Conservation (phyloP, 2,797 vertebrate genomes). For the Pogonophryne albipinna region DNA sequence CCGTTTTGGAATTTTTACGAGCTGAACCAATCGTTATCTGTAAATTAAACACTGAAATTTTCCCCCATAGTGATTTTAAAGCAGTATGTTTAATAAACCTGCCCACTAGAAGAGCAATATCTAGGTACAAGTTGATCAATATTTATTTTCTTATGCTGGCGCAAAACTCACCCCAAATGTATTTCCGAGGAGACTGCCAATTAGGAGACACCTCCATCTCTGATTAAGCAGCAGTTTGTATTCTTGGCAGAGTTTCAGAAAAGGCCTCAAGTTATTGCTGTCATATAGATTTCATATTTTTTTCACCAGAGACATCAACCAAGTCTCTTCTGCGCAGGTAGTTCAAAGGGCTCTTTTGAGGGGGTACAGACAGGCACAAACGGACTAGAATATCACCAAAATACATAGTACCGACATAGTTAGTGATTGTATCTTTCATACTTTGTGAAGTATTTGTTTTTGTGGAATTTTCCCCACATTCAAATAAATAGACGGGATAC, state of each 20-base stretch:
- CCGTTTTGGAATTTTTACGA: conserved; percentile 41
- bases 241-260: conserved; percentile 52
- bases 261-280: conserved; percentile 51
- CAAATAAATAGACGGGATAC: background rate
- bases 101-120: conserved; percentile 32
- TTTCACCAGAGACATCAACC: conserved; percentile 45
- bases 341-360: conserved; percentile 25
- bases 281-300: conserved; percentile 53
- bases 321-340: conserved; percentile 17
- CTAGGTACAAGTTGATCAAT: conserved; percentile 32
- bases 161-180: conserved; percentile 14
- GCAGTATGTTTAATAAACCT: conserved; percentile 35
- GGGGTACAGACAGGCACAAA: conserved; percentile 9
- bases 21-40: conserved; percentile 48
- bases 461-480: background rate
- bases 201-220: conserved; percentile 4
- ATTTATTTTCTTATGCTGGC: conserved; percentile 23
- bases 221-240: conserved; percentile 53
- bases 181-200: conserved; percentile 26
- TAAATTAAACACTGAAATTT: conserved; percentile 48
- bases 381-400: conserved; percentile 1
- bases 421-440: background rate
- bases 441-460: background rate
- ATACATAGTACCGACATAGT: conserved; percentile 4
- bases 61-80: conserved; percentile 24